Evolutionary conservation across 2,113 vertebrate species (phyloP).

Genomic region (Oncorhynchus nerka): DNA sequence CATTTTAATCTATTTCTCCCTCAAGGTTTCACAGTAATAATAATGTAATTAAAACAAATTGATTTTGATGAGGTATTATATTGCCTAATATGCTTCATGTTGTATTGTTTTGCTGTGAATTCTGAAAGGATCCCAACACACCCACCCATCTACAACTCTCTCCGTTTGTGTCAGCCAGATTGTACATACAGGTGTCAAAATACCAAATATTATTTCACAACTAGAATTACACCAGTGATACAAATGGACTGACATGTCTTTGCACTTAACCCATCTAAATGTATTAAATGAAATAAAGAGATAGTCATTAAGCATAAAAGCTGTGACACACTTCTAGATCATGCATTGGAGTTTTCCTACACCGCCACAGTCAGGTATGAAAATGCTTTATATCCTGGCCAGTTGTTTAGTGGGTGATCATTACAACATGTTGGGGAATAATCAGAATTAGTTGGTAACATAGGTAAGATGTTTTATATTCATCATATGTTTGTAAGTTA

Average conservation of each 20-base stretch:
- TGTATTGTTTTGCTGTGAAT: background rate
- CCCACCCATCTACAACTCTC: background rate
- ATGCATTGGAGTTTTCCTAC: background rate
- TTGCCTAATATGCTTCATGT: conserved; percentile 27
- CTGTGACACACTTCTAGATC: background rate
- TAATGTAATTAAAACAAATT: conserved; percentile 53
- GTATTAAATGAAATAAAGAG: background rate
- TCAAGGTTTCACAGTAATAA: conserved; percentile 56
- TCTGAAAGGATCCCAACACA: background rate
- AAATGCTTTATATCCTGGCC: background rate
- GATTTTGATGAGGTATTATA: conserved; percentile 60
- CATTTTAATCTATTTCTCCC: conserved; percentile 57
- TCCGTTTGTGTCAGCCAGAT: background rate
- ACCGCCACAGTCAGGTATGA: background rate
- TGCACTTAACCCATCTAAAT: too few relatives aligned
- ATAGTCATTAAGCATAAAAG: too few relatives aligned
- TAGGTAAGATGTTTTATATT: too few relatives aligned
- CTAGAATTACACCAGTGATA: background rate
- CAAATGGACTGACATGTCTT: background rate
- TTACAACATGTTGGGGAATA: background rate
- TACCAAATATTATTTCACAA: background rate
- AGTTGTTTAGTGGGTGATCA: background rate
- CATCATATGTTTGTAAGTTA: too few relatives aligned
- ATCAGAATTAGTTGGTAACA: too few relatives aligned
- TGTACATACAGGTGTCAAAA: background rate